Percentiles rank a stretch among this genome's conserved stretches.
These are phyloP conservation scores for Aspiorhynchus laticeps DNA, from an alignment of 2,113 vertebrate species.

Conservation along the genomic window DNA sequence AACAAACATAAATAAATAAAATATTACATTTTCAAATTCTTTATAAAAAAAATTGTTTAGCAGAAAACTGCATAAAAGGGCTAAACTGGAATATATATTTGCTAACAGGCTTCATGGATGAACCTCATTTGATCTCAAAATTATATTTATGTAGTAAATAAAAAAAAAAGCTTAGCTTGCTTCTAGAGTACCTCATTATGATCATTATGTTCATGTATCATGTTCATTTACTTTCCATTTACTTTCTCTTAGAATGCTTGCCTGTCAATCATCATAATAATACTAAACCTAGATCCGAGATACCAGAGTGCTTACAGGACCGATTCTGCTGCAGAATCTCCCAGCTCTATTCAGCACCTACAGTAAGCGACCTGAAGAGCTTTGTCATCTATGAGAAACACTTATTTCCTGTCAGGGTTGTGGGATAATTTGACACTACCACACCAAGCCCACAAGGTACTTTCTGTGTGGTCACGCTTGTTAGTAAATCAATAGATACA, in stretches of 20 bases:
- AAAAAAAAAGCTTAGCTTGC: neutral
- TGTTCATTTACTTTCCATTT: slow-evolving; percentile 17
- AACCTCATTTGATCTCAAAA: neutral
- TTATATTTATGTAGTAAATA: neutral
- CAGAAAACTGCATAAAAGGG: neutral
- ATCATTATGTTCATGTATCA: neutral
- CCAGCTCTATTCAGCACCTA: neutral
- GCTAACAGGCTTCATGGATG: neutral
- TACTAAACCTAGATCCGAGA: slow-evolving; percentile 5
- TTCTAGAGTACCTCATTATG: neutral
- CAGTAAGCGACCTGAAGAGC: neutral
- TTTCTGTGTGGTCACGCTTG: slow-evolving; percentile 60
- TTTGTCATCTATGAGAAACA: slow-evolving; percentile 14
- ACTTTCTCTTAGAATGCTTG: neutral
- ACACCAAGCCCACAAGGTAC: slow-evolving; percentile 58
- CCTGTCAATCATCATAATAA: neutral
- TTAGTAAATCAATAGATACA: slow-evolving; percentile 40
- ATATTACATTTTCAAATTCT: too few relatives aligned
- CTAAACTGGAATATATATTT: neutral
- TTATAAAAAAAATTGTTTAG: too few relatives aligned
- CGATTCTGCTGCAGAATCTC: neutral
- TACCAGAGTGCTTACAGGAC: neutral
- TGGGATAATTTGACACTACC: slow-evolving; percentile 50
- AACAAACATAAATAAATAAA: too few relatives aligned
- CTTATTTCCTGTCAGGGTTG: slow-evolving; percentile 17